Evolutionary conservation across 2,113 vertebrate species (phyloP).

Genomic region (Sminthopsis crassicaudata): DNA sequence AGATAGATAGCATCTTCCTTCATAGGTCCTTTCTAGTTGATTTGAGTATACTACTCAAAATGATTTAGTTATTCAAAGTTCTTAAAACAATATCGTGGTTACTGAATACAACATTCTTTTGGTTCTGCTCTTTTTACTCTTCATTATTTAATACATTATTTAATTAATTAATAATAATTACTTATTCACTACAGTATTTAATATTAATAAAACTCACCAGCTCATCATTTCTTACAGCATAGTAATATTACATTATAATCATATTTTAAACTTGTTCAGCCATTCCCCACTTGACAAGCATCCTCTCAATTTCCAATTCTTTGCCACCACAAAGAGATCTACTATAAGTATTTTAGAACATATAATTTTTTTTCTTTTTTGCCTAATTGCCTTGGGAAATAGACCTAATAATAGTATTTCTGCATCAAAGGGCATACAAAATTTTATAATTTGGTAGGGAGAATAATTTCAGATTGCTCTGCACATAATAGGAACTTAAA

Average conservation of each 20-base stretch:
- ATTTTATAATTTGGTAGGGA: too few relatives aligned
- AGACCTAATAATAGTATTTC: not conserved
- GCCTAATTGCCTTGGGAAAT: not conserved
- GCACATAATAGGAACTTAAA: not conserved
- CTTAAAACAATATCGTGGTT: not conserved
- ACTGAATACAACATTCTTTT: not conserved
- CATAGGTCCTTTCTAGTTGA: not conserved
- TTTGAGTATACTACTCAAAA: not conserved
- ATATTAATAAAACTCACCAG: too few relatives aligned
- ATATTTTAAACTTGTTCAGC: not conserved
- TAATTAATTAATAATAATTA: too few relatives aligned
- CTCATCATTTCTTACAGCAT: not conserved
- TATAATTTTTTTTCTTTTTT: not conserved
- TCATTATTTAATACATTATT: not conserved
- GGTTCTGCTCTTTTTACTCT: not conserved
- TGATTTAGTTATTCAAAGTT: not conserved
- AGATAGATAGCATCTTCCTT: not conserved
- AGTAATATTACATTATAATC: not conserved
- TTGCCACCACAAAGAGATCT: not conserved
- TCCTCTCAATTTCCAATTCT: not conserved
- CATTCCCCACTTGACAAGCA: not conserved
- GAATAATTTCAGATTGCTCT: too few relatives aligned
- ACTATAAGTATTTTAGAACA: not conserved
- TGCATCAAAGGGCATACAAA: not conserved
- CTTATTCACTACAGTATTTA: too few relatives aligned